Percentiles rank a stretch among this genome's conserved stretches.
Evolutionary conservation across 1,140 invertebrate species (phyloP).

Genomic region (Pseudomyrmex concolor): DNA sequence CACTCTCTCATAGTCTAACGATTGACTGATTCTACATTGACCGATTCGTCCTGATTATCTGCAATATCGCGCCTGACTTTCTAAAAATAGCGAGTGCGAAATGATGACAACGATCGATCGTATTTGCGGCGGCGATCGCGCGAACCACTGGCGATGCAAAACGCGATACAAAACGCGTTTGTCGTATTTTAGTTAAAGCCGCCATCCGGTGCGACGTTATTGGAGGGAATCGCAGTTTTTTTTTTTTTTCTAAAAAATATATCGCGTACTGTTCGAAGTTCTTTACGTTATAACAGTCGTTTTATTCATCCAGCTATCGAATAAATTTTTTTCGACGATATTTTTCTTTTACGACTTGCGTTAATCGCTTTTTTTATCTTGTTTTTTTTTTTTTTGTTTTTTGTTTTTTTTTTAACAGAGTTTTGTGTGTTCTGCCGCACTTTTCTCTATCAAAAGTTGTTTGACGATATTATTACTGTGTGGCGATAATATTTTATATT

Average conservation of each 20-base stretch:
- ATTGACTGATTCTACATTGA: slow-evolving; percentile 18
- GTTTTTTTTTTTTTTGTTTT: too few relatives aligned
- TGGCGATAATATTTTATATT: too few relatives aligned
- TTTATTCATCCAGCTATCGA: slow-evolving; percentile 31
- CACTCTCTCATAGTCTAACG: background rate
- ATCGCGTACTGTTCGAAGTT: slow-evolving; percentile 31
- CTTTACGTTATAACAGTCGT: slow-evolving; percentile 34
- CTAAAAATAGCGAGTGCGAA: slow-evolving; percentile 31
- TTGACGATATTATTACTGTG: too few relatives aligned
- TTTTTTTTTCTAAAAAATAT: slow-evolving; percentile 34
- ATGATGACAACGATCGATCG: slow-evolving; percentile 37
- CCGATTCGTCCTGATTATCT: slow-evolving; percentile 45
- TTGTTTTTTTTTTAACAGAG: too few relatives aligned
- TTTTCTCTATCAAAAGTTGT: too few relatives aligned
- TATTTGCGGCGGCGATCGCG: slow-evolving; percentile 15
- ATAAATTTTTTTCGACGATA: slow-evolving; percentile 46
- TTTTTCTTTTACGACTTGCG: slow-evolving; percentile 40
- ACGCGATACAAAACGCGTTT: slow-evolving; percentile 35
- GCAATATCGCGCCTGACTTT: slow-evolving; percentile 25
- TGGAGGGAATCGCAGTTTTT: background rate
- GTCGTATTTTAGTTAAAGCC: slow-evolving; percentile 50
- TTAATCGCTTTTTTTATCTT: background rate
- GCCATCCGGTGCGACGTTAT: slow-evolving; percentile 5
- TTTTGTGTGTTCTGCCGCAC: too few relatives aligned
- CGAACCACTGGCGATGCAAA: background rate